These are phyloP conservation scores for Chelmon rostratus DNA, from an alignment of 2,797 vertebrate species.

Conservation along the genomic window DNA sequence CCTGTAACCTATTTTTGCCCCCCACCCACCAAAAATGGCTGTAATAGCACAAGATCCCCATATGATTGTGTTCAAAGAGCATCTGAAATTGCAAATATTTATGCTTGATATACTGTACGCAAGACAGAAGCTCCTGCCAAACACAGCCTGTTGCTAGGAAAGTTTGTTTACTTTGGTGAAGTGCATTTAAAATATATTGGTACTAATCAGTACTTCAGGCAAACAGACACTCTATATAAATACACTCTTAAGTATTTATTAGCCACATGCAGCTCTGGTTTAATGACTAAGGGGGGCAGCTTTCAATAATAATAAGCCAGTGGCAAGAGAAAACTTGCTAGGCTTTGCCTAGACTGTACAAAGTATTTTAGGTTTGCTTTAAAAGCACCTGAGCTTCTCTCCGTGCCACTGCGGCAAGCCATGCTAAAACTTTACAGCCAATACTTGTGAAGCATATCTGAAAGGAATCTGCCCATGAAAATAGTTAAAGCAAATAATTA, in stretches of 20 bases:
- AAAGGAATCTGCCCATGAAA: constrained; percentile 35
- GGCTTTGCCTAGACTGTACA: background rate
- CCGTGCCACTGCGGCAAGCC: background rate
- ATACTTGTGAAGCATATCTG: background rate
- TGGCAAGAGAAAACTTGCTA: background rate
- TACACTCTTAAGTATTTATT: constrained; percentile 39
- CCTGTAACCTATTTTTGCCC: background rate
- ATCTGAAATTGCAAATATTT: constrained; percentile 45
- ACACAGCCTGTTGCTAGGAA: constrained; percentile 12
- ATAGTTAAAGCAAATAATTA: constrained; percentile 20
- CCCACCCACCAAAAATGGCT: background rate
- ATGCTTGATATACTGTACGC: constrained; percentile 6
- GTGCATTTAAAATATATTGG: constrained; percentile 14
- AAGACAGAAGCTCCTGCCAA: constrained; percentile 7
- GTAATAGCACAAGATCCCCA: background rate
- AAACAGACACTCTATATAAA: constrained; percentile 38
- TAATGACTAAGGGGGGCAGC: constrained; percentile 11
- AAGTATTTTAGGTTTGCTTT: constrained; percentile 13
- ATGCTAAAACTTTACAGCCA: constrained; percentile 11
- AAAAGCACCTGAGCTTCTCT: constrained; percentile 23
- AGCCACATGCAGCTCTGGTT: constrained; percentile 36
- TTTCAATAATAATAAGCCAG: constrained; percentile 20
- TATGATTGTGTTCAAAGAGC: constrained; percentile 22
- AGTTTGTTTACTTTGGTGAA: constrained; percentile 29
- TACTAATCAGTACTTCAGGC: constrained; percentile 25